Percentiles rank a stretch among this genome's conserved stretches.
phyloP scores from a whole-genome alignment of 2,797 vertebrate genomes.

The Streptopelia turtur region DNA sequence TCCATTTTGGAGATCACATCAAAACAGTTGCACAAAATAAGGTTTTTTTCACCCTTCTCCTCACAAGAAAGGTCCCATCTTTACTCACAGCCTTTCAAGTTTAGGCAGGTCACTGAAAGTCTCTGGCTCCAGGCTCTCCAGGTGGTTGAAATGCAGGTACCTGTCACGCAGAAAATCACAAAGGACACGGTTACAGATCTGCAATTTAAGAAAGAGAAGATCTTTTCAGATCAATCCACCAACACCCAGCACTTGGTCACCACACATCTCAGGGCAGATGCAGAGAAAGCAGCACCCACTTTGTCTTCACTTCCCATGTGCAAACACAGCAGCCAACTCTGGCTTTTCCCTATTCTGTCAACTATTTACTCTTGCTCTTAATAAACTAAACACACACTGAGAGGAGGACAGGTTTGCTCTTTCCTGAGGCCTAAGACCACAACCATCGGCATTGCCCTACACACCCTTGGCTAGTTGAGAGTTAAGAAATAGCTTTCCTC shows the following conservation, averaged over 20 bases:
- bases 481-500: neutral
- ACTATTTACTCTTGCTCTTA: neutral
- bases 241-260: neutral
- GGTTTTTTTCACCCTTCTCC: neutral
- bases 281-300: neutral
- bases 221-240: neutral
- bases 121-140: slow-evolving; percentile 68
- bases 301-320: neutral
- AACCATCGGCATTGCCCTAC: neutral
- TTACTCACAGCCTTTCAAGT: slow-evolving; percentile 77
- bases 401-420: neutral
- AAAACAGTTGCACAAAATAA: neutral
- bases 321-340: neutral
- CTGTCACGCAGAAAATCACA: slow-evolving; percentile 34
- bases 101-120: slow-evolving; percentile 76
- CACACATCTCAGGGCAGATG: neutral
- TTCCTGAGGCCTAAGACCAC: neutral
- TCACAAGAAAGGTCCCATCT: neutral
- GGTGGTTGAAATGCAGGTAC: slow-evolving; percentile 78
- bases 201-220: neutral
- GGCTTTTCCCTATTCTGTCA: neutral
- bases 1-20: neutral
- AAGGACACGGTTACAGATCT: neutral
- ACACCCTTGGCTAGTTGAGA: rapidly evolving
- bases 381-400: neutral